These are phyloP conservation scores for Sminthopsis crassicaudata DNA, from an alignment of 2,113 vertebrate genomes.

Conservation along the genomic window DNA sequence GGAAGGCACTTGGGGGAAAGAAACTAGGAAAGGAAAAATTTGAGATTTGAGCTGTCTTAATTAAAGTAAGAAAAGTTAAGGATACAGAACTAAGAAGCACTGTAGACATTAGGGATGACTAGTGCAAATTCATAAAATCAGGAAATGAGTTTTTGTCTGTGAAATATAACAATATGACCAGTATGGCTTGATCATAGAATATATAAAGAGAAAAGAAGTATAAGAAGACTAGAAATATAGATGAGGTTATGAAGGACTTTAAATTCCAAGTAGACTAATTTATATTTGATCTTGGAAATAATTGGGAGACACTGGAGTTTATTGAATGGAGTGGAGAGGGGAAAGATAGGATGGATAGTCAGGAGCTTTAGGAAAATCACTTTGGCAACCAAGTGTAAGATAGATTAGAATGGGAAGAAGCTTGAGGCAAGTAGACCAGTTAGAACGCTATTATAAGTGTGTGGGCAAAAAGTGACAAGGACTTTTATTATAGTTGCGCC, in stretches of 20 bases:
- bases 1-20: neutral
- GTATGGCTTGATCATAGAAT: neutral
- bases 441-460: neutral
- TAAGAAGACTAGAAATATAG: neutral
- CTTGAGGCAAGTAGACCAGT: neutral
- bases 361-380: neutral
- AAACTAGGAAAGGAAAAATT: neutral
- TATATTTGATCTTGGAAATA: neutral
- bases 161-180: neutral
- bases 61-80: neutral
- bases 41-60: neutral
- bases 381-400: neutral
- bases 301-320: neutral
- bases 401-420: neutral
- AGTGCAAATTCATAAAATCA: neutral
- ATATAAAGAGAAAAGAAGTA: too few species aligned
- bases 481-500: neutral
- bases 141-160: neutral
- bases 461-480: neutral
- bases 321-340: neutral
- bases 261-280: neutral
- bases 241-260: neutral
- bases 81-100: neutral
- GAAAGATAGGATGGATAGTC: neutral
- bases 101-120: neutral